Conservation (phyloP, 2,797 vertebrate genomes). For the Hafferia zeledoni region DNA sequence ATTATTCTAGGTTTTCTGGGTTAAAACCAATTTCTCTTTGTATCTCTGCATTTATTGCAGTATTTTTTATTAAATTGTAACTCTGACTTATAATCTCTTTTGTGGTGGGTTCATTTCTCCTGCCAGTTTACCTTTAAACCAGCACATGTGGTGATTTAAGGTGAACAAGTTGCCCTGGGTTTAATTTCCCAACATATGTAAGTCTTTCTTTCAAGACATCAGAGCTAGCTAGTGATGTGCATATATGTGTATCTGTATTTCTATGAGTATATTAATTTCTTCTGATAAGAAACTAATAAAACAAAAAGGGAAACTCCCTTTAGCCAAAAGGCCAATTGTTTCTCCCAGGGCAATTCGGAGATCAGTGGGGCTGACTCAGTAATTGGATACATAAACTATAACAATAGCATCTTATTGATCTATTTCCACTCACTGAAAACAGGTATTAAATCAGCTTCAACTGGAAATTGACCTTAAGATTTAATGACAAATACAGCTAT, state of each 20-base stretch:
- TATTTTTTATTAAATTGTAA: too few relatives aligned
- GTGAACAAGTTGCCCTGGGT: neutral
- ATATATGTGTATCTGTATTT: neutral
- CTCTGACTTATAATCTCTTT: too few relatives aligned
- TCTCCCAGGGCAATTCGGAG: neutral
- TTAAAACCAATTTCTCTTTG: too few relatives aligned
- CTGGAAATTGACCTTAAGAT: neutral
- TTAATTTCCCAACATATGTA: neutral
- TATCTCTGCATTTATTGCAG: too few relatives aligned
- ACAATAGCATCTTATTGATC: neutral
- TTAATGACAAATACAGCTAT: neutral
- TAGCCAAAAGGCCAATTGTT: rapidly evolving
- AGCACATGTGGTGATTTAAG: neutral
- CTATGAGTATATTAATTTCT: neutral
- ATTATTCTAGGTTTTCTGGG: too few relatives aligned
- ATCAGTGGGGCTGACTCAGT: neutral
- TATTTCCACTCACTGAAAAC: neutral
- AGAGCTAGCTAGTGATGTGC: neutral
- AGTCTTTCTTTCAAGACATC: neutral
- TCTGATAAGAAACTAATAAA: neutral
- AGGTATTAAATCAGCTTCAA: neutral
- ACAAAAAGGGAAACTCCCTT: neutral
- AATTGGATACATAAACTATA: neutral
- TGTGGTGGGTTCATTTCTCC: too few relatives aligned
- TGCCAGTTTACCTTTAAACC: too few relatives aligned